Base-by-base conservation (phyloP, 1,140 invertebrate genomes). In the Cotesia glomerata region DNA sequence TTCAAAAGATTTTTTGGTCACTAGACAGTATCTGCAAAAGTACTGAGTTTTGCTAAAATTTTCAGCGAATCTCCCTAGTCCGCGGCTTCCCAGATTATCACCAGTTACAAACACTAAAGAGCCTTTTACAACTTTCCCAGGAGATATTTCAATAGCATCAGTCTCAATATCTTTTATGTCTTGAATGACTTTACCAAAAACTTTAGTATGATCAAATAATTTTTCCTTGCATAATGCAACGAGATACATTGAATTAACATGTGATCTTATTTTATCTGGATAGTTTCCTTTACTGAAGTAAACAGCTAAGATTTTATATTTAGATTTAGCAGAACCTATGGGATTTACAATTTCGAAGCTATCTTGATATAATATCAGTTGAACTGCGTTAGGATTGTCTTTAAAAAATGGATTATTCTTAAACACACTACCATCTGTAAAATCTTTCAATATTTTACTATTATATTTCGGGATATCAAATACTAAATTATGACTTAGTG, bases 331-430 rank as follows among this genome's bases (percentile, higher is more conserved):
- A n/a, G n/a, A n/a, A n/a, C n/a, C n/a, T n/a, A n/a, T n/a, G n/a
- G n/a, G n/a, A n/a, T n/a, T n/a, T n/a, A n/a, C n/a, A n/a, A n/a
- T n/a, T n/a, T n/a, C n/a, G n/a, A n/a, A n/a, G n/a, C n/a, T n/a
- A n/a, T n/a, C n/a, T 78, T 85, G 79, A 74, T 78, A 86, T 59
- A 86, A 73, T 51, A 82, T 82, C n/a, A 84, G 52, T 75, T 77
- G 71, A 9, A 83, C 14, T 0, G 76, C 75, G 65, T 76, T 51
- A 8, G 68, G 54, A 76, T 82, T 79, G 7, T 81, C 16, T 68
- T 75, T 26, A 70, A 82, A 83, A 78, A 80, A 81, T 49, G 18
- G 32, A 72, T 82, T 81, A 9, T 76, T 72, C 70, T 78, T 79
- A 64, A 68, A 83, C 34, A 73, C 72, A 18, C 7, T 63, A 5